phyloP scores from a whole-genome alignment of 2,888 invertebrate species.

The Erynnis tages region DNA sequence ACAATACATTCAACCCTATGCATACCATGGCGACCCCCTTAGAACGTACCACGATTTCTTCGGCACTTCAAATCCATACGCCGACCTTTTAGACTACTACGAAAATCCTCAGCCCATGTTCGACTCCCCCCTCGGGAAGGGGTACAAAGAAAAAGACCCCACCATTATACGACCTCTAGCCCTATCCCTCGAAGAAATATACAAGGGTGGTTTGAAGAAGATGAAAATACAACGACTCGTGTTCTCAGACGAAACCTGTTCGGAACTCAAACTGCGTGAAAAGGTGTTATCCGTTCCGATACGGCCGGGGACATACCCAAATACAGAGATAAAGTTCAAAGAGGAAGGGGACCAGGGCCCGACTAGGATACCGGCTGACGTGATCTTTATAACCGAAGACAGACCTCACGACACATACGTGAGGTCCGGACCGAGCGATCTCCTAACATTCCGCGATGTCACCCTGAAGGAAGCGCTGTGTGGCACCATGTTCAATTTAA shows the following conservation, averaged over 20 bases:
- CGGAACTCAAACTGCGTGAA: constrained; percentile 83
- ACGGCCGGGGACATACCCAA: constrained; percentile 87
- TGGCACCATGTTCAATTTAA: constrained; percentile 84
- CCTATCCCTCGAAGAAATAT: constrained; percentile 81
- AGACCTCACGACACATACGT: constrained; percentile 85
- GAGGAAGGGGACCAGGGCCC: constrained; percentile 91
- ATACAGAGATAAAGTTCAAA: constrained; percentile 87
- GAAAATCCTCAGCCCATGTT: constrained; percentile 83
- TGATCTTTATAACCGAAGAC: constrained; percentile 88
- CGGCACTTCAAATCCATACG: constrained; percentile 91
- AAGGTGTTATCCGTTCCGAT: constrained; percentile 89
- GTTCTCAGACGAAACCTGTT: constrained; percentile 83
- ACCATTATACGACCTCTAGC: constrained; percentile 73
- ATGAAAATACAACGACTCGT: constrained; percentile 90
- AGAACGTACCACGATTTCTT: constrained; percentile 90
- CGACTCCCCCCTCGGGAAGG: constrained; percentile 82
- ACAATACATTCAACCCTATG: constrained; percentile 86
- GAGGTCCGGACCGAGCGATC: constrained; percentile 84
- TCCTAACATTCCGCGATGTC: constrained; percentile 83
- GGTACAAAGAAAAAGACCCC: constrained; percentile 83
- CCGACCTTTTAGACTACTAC: constrained; percentile 86
- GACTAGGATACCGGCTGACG: constrained; percentile 87
- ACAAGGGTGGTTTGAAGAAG: constrained; percentile 89
- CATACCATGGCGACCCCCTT: constrained; percentile 90
- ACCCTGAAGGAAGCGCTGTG: constrained; percentile 86